A percentile compares a stretch with the other conserved stretches of the same genome.
phyloP scores from a whole-genome alignment of 2,797 vertebrate species.

The Anisognathus igniventris region DNA sequence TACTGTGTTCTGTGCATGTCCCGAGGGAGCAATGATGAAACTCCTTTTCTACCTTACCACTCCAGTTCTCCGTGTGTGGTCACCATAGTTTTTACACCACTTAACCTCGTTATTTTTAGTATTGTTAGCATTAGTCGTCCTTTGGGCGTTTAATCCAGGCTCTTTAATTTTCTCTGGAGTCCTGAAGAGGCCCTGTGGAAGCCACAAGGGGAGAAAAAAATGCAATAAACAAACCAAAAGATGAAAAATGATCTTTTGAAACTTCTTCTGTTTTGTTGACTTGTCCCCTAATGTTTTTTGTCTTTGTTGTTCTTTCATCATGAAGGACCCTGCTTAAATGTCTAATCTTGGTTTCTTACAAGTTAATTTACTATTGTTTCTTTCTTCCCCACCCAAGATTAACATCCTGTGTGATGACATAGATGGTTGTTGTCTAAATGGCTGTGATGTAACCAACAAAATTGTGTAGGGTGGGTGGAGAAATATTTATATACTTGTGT shows the following conservation, averaged over 20 bases:
- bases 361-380: constrained; percentile 54
- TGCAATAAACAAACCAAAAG: constrained; percentile 8
- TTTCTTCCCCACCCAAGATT: constrained; percentile 59
- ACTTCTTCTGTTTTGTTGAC: constrained; percentile 25
- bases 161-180: constrained; percentile 65
- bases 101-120: constrained; percentile 52
- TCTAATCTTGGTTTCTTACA: constrained; percentile 48
- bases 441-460: constrained; percentile 35
- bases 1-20: constrained; percentile 39
- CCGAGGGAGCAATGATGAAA: constrained; percentile 77
- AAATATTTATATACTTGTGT: constrained; percentile 59
- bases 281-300: constrained; percentile 18
- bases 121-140: constrained; percentile 53
- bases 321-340: background rate
- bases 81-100: constrained; percentile 10
- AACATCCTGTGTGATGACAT: constrained; percentile 64
- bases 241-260: constrained; percentile 40
- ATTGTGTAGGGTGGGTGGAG: constrained; percentile 45
- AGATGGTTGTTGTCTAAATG: constrained; percentile 63
- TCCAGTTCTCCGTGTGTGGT: constrained; percentile 23
- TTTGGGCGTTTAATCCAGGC: constrained; percentile 67
- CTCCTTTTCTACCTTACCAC: constrained; percentile 48
- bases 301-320: constrained; percentile 37
- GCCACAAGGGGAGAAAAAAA: constrained; percentile 5
- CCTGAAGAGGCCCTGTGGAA: constrained; percentile 42